phyloP scores from a whole-genome alignment of 2,113 vertebrate species.

The Semnornis frantzii region DNA sequence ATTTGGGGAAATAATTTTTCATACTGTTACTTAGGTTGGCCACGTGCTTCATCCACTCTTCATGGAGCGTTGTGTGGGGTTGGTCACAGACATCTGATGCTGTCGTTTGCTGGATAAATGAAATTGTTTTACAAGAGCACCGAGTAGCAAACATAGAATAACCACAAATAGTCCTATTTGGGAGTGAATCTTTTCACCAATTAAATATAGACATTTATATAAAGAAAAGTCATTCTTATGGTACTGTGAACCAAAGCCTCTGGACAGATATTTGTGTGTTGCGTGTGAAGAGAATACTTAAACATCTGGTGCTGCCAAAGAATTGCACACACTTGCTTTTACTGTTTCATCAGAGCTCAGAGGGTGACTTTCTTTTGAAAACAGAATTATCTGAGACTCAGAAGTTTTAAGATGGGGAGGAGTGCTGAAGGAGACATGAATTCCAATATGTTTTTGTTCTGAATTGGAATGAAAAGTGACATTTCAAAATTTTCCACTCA shows the following conservation, averaged over 20 bases:
- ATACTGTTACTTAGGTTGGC: background rate
- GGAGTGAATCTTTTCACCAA: background rate
- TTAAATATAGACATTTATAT: background rate
- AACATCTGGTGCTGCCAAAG: slow-evolving; percentile 7
- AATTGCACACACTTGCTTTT: background rate
- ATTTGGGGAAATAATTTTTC: background rate
- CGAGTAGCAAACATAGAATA: background rate
- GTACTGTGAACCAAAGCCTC: background rate
- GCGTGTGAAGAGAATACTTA: background rate
- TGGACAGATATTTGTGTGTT: background rate
- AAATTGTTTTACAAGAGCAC: background rate
- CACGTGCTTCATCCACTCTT: background rate
- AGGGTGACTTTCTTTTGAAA: slow-evolving; percentile 21
- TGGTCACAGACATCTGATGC: background rate
- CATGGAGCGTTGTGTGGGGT: background rate
- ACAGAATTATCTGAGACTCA: background rate
- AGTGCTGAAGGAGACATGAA: background rate
- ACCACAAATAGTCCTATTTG: background rate
- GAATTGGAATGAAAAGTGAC: background rate
- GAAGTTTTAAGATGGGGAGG: slow-evolving; percentile 21
- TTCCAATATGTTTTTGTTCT: slow-evolving; percentile 8
- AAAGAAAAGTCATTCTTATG: background rate
- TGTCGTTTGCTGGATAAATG: background rate
- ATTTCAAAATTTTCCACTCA: slow-evolving; percentile 24
- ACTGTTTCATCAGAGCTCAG: background rate